Conservation (phyloP, 2,888 invertebrate species). For the Operophtera brumata region DNA sequence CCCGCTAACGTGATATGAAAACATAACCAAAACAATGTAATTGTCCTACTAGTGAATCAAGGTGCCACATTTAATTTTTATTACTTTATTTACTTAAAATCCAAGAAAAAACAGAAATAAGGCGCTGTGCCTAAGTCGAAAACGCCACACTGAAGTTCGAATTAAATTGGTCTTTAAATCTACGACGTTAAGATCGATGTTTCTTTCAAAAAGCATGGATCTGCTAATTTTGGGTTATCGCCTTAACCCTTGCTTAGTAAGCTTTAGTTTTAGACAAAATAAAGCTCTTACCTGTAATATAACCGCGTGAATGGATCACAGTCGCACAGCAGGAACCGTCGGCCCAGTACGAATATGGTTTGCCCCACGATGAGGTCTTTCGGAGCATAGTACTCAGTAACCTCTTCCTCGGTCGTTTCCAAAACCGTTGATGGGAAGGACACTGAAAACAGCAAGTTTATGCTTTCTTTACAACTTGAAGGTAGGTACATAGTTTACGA, state of each 20-base stretch:
- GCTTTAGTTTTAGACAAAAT: neutral
- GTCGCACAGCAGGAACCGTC: slow-evolving; percentile 87
- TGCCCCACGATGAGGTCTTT: slow-evolving; percentile 88
- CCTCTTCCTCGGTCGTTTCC: slow-evolving; percentile 86
- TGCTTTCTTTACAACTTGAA: neutral
- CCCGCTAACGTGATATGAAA: no score
- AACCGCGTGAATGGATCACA: slow-evolving; percentile 90
- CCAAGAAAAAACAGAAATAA: no score
- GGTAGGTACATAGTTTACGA: neutral
- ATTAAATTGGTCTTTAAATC: no score
- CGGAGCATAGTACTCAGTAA: slow-evolving; percentile 88
- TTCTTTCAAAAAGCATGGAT: no score
- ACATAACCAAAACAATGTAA: no score
- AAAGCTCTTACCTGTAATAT: slow-evolving; percentile 79
- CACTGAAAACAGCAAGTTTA: slow-evolving; percentile 48
- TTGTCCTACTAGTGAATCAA: no score
- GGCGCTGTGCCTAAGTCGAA: no score
- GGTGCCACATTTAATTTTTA: no score
- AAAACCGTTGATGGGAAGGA: slow-evolving; percentile 84
- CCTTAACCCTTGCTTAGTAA: neutral
- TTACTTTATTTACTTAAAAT: no score
- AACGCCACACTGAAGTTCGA: no score
- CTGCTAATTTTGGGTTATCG: no score
- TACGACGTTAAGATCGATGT: no score
- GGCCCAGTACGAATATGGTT: slow-evolving; percentile 84